phyloP scores from a whole-genome alignment of 2,797 vertebrate species.

The Gallinago nigripennis region DNA sequence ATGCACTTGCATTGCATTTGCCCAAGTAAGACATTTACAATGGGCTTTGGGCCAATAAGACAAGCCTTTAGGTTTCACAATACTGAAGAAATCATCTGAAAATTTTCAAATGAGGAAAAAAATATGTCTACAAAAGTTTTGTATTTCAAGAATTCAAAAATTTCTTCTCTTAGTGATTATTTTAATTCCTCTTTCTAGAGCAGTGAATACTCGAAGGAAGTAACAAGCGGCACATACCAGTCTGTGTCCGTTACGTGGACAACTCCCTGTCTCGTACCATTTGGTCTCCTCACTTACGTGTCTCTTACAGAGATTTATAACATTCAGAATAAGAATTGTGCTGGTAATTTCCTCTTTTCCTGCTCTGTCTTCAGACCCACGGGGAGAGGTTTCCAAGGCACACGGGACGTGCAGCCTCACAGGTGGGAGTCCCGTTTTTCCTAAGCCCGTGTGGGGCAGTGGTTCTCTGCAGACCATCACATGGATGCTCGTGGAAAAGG shows the following conservation, averaged over 20 bases:
- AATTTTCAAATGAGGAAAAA: not conserved
- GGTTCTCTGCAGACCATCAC: not conserved
- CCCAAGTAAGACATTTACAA: accelerated
- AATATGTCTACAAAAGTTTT: not conserved
- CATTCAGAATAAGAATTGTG: not conserved
- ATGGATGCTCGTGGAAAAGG: not conserved
- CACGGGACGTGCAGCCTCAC: accelerated
- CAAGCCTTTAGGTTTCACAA: not conserved
- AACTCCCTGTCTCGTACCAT: not conserved
- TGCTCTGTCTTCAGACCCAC: not conserved
- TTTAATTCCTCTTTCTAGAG: not conserved
- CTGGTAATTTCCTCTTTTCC: not conserved
- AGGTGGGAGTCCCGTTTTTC: not conserved
- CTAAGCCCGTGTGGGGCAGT: accelerated
- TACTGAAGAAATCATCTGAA: not conserved
- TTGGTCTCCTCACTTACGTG: not conserved
- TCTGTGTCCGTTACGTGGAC: accelerated
- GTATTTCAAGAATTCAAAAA: not conserved
- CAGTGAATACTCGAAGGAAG: not conserved
- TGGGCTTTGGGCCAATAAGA: not conserved
- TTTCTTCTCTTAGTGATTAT: not conserved
- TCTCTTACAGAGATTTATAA: not conserved
- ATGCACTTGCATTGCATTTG: not conserved
- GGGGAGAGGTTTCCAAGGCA: not conserved
- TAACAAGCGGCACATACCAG: not conserved